A percentile compares a stretch with the other conserved stretches of the same genome.
phyloP scores from a whole-genome alignment of 2,888 invertebrate genomes.

The Zhuqinia jingwanae region DNA sequence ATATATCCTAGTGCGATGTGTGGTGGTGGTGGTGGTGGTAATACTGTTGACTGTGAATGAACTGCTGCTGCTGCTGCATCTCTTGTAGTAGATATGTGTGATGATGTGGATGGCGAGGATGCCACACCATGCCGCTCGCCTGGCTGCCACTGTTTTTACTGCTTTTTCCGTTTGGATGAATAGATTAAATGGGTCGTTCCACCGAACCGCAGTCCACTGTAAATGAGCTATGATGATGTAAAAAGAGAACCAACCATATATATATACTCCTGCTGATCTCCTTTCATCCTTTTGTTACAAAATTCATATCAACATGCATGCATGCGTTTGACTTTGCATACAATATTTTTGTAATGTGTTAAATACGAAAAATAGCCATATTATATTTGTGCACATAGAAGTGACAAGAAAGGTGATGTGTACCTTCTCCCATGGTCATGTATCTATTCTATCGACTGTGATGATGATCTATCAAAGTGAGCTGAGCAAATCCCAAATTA shows the following conservation, averaged over 20 bases:
- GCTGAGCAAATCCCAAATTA: conserved; percentile 44
- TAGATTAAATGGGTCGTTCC: conserved; percentile 61
- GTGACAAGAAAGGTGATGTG: not conserved
- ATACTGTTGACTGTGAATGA: conserved; percentile 52
- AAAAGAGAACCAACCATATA: conserved; percentile 28
- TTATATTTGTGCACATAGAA: not conserved
- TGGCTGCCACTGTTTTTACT: conserved; percentile 58
- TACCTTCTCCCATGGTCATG: not conserved
- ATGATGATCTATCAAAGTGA: not conserved
- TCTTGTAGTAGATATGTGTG: not conserved
- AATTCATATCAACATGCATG: conserved; percentile 29
- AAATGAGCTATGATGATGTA: conserved; percentile 44
- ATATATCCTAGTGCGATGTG: conserved; percentile 47
- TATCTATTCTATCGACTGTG: not conserved
- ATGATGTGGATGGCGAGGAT: conserved; percentile 30
- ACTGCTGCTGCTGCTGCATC: too few species aligned
- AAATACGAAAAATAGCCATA: conserved; percentile 5
- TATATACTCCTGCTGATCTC: conserved; percentile 55
- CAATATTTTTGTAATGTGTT: not conserved
- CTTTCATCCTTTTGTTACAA: conserved; percentile 45
- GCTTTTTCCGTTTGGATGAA: conserved; percentile 67
- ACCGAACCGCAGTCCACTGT: conserved; percentile 48
- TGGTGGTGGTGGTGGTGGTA: too few species aligned
- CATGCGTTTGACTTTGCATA: conserved; percentile 6
- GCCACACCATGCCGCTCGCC: conserved; percentile 25